Conservation (phyloP, 1,140 invertebrate genomes). For the Steinernema khuongi region DNA sequence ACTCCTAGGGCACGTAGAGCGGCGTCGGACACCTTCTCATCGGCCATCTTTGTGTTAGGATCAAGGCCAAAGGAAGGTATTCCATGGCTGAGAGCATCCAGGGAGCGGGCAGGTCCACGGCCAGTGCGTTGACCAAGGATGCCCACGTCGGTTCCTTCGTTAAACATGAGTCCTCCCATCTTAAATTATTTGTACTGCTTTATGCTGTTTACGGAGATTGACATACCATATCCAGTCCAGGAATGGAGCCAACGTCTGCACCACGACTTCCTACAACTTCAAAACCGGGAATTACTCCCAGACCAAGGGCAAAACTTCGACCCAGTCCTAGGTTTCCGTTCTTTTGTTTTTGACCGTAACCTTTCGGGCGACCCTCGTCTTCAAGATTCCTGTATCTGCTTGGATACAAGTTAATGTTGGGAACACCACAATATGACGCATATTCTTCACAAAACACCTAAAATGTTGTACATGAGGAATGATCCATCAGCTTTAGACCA, state of each 20-base stretch:
- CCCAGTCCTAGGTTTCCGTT: constrained; percentile 45
- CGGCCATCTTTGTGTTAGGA: constrained; percentile 32
- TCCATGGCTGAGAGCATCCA: constrained; percentile 38
- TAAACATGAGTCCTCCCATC: constrained; percentile 47
- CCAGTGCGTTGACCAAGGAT: constrained; percentile 38
- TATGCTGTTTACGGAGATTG: neutral
- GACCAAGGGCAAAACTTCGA: constrained; percentile 37
- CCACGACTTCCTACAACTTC: constrained; percentile 31
- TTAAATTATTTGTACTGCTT: constrained; percentile 28
- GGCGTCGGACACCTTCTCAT: constrained; percentile 31
- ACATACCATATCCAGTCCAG: neutral
- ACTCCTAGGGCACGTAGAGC: constrained; percentile 39
- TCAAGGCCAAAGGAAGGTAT: constrained; percentile 37
- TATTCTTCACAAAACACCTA: constrained; percentile 46
- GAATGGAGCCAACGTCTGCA: constrained; percentile 37
- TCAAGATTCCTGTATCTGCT: constrained; percentile 18
- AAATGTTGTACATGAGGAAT: neutral
- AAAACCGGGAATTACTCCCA: constrained; percentile 43
- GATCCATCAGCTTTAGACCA: neutral
- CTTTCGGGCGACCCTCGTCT: constrained; percentile 33
- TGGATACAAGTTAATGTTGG: constrained; percentile 42
- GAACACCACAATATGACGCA: constrained; percentile 41
- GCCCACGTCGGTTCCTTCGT: constrained; percentile 39
- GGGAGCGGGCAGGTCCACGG: constrained; percentile 36
- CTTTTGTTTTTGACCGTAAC: constrained; percentile 47